Evolutionary conservation across 2,888 invertebrate genomes (phyloP).

Genomic region (Prostheceraeus crozeri): DNA sequence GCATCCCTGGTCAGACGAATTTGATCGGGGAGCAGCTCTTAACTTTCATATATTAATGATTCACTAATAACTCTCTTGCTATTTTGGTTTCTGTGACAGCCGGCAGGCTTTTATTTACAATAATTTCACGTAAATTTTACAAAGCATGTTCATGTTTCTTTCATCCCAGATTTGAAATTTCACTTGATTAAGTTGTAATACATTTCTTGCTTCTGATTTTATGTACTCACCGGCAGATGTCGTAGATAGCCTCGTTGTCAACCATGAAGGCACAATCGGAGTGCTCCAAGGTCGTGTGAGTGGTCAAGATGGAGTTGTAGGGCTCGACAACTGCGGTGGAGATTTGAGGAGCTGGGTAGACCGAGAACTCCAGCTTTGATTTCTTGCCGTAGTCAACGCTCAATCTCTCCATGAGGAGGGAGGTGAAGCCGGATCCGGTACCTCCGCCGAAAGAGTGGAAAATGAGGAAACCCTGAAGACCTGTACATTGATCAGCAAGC

Average conservation of each 20-base stretch:
- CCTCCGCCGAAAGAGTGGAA: slow-evolving; percentile 59
- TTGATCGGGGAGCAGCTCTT: too few relatives aligned
- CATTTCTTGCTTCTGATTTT: too few relatives aligned
- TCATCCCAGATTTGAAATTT: too few relatives aligned
- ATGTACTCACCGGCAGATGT: too few relatives aligned
- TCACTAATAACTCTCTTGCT: too few relatives aligned
- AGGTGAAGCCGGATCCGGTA: slow-evolving; percentile 47
- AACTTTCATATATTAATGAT: too few relatives aligned
- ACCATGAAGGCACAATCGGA: slow-evolving; percentile 71
- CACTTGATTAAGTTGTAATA: too few relatives aligned
- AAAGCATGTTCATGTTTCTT: too few relatives aligned
- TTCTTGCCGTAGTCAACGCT: slow-evolving; percentile 61
- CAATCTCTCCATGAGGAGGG: slow-evolving; percentile 63
- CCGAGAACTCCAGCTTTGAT: slow-evolving; percentile 53
- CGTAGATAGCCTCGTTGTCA: slow-evolving; percentile 52
- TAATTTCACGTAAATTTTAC: too few relatives aligned
- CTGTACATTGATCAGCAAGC: slow-evolving; percentile 47
- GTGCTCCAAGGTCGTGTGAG: slow-evolving; percentile 84
- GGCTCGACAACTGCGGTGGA: slow-evolving; percentile 45
- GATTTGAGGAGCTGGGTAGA: slow-evolving; percentile 50
- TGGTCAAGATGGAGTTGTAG: slow-evolving; percentile 86
- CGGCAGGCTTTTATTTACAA: too few relatives aligned
- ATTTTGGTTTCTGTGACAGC: too few relatives aligned
- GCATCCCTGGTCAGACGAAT: too few relatives aligned
- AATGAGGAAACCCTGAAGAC: slow-evolving; percentile 67